Evolutionary conservation across 2,797 vertebrate species (phyloP).

Genomic region (Pempheris klunzingeri): DNA sequence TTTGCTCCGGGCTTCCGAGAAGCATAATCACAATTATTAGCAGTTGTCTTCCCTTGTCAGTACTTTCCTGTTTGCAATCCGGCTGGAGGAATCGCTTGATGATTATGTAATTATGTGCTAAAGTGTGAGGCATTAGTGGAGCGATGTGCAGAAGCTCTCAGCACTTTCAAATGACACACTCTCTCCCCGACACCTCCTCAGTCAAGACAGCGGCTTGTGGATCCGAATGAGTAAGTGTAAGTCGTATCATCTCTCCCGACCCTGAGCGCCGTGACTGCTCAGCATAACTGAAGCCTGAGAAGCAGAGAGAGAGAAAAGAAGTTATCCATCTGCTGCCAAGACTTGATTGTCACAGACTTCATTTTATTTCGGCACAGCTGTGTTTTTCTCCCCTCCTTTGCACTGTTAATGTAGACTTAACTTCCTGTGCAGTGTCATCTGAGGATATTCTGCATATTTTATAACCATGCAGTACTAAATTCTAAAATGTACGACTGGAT

Average conservation of each 20-base stretch:
- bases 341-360: conserved; percentile 4
- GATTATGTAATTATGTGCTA: conserved; percentile 48
- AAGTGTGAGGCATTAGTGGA: conserved; percentile 36
- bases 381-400: background rate
- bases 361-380: conserved; percentile 2
- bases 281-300: conserved; percentile 22
- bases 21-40: background rate
- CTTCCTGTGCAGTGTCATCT: background rate
- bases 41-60: background rate
- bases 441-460: conserved; percentile 22
- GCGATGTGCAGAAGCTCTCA: conserved; percentile 18
- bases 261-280: conserved; percentile 8
- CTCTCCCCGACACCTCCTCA: conserved; percentile 54
- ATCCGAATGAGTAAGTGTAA: conserved; percentile 49
- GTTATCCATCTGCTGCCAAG: conserved; percentile 9
- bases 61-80: conserved; percentile 20
- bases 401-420: conserved; percentile 20
- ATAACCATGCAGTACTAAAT: background rate
- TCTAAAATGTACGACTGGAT: conserved; percentile 7
- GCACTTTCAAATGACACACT: conserved; percentile 47
- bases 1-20: background rate
- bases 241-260: conserved; percentile 30
- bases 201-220: conserved; percentile 43
- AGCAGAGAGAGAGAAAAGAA: conserved; percentile 20
- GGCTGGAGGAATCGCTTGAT: conserved; percentile 12